phyloP scores from a whole-genome alignment of 2,113 vertebrate species.

The Zootoca vivipara region DNA sequence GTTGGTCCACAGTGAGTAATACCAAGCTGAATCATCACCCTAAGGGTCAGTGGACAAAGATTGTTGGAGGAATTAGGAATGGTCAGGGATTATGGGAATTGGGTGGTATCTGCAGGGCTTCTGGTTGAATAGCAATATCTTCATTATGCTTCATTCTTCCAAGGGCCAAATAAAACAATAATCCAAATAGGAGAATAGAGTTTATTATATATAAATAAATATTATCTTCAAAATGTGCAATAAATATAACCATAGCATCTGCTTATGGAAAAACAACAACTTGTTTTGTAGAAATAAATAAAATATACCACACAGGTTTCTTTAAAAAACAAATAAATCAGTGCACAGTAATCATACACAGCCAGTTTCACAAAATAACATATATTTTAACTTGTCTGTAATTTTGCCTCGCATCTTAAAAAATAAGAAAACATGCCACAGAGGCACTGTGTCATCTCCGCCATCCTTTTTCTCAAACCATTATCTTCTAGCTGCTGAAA shows the following conservation, averaged over 20 bases:
- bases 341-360: fast-evolving
- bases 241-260: slow-evolving; percentile 35
- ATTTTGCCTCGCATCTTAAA: neutral
- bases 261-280: neutral
- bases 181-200: slow-evolving; percentile 41
- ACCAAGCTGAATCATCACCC: too few species aligned
- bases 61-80: neutral
- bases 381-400: neutral
- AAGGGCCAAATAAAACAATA: slow-evolving; percentile 16
- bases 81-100: too few species aligned
- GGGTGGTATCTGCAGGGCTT: too few species aligned
- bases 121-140: neutral
- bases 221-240: slow-evolving; percentile 1
- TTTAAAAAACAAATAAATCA: neutral
- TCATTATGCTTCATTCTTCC: neutral
- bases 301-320: neutral
- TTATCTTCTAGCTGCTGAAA: neutral
- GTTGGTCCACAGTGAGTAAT: too few species aligned
- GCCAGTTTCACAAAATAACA: neutral
- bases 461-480: neutral
- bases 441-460: neutral
- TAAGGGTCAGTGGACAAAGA: neutral
- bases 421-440: neutral
- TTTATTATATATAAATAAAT: slow-evolving; percentile 57
- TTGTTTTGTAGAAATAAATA: slow-evolving; percentile 17